Conservation (phyloP, 2,888 invertebrate genomes). For the Mactromeris polynyma region DNA sequence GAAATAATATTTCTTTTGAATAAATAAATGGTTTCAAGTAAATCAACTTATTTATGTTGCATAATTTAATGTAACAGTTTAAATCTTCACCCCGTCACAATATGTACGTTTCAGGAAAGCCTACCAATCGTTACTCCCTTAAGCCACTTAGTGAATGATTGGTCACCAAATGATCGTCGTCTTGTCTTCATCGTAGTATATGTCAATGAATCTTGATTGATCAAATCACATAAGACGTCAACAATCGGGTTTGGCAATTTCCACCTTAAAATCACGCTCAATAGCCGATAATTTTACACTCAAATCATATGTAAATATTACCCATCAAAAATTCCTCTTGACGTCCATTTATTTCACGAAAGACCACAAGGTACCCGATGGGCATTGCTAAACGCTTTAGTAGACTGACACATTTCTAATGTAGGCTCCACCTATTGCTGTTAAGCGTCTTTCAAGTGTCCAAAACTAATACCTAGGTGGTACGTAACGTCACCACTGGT, state of each 20-base stretch:
- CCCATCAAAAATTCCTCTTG: slow-evolving; percentile 7
- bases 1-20: background rate
- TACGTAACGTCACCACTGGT: slow-evolving; percentile 19
- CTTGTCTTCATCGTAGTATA: slow-evolving; percentile 23
- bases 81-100: slow-evolving; percentile 5
- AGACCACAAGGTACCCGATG: slow-evolving; percentile 21
- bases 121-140: slow-evolving; percentile 26
- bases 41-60: background rate
- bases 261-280: slow-evolving; percentile 34
- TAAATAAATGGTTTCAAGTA: background rate
- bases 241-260: slow-evolving; percentile 17
- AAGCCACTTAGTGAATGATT: slow-evolving; percentile 34
- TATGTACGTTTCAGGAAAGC: slow-evolving; percentile 12
- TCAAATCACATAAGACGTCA: slow-evolving; percentile 23
- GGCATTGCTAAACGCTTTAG: background rate
- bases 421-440: slow-evolving; percentile 26
- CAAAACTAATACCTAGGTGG: slow-evolving; percentile 22
- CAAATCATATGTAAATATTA: slow-evolving; percentile 28
- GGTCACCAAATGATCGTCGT: slow-evolving; percentile 26
- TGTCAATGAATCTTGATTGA: background rate
- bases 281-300: slow-evolving; percentile 42
- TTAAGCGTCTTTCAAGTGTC: slow-evolving; percentile 16
- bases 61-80: background rate
- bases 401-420: slow-evolving; percentile 24
- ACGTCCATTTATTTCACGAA: slow-evolving; percentile 31